A percentile compares a stretch with the other conserved stretches of the same genome.
Evolutionary conservation across 2,888 invertebrate species (phyloP).

Genomic region (Isoperla grammatica): DNA sequence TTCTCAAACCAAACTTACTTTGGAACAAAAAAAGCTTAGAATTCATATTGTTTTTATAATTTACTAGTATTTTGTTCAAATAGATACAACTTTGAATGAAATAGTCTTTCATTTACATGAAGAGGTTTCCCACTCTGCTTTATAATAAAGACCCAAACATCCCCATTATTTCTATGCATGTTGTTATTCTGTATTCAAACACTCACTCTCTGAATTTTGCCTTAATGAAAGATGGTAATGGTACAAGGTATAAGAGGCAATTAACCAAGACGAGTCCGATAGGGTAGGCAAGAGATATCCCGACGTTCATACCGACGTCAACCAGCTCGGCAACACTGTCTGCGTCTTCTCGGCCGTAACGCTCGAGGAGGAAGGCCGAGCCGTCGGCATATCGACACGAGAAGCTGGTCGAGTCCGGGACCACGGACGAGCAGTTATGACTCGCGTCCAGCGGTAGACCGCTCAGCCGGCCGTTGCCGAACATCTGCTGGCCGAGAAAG

Average conservation of each 20-base stretch:
- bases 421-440: conserved; percentile 54
- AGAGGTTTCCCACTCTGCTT: too few species aligned
- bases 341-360: conserved; percentile 56
- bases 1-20: too few species aligned
- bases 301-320: conserved; percentile 70
- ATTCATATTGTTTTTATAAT: too few species aligned
- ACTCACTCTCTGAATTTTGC: conserved; percentile 76
- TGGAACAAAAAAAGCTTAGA: too few species aligned
- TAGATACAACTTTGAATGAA: too few species aligned
- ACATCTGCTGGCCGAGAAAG: conserved; percentile 65
- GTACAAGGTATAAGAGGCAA: conserved; percentile 77
- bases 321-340: conserved; percentile 55
- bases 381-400: conserved; percentile 65
- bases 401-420: conserved; percentile 44
- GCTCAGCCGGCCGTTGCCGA: conserved; percentile 44
- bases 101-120: too few species aligned
- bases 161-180: too few species aligned
- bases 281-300: conserved; percentile 76
- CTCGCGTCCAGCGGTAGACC: conserved; percentile 48
- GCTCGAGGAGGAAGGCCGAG: conserved; percentile 63
- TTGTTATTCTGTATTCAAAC: too few species aligned
- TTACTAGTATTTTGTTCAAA: too few species aligned
- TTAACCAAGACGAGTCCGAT: conserved; percentile 75
- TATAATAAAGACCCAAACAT: too few species aligned
- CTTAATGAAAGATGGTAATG: conserved; percentile 75